Conservation (phyloP, 2,797 vertebrate species). For the Phoxinus dragarum region DNA sequence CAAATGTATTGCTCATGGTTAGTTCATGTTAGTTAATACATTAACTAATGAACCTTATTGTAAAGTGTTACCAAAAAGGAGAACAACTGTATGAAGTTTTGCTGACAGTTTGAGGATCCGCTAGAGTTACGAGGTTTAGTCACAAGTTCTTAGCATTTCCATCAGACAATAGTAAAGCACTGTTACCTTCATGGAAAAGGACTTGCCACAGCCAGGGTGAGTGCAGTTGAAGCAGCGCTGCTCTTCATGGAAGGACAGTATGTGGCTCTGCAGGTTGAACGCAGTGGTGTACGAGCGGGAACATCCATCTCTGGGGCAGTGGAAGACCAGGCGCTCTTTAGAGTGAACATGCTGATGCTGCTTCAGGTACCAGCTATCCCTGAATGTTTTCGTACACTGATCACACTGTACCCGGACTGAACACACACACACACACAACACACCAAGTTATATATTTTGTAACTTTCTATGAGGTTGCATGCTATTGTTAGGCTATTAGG, state of each 20-base stretch:
- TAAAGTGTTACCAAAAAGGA: too few relatives aligned
- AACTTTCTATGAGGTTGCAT: background rate
- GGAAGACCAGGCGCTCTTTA: constrained; percentile 73
- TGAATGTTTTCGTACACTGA: constrained; percentile 83
- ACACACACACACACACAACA: constrained; percentile 11
- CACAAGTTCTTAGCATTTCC: background rate
- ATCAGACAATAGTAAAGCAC: background rate
- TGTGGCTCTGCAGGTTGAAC: constrained; percentile 92
- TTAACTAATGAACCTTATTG: too few relatives aligned
- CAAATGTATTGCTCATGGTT: too few relatives aligned
- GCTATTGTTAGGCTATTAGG: background rate
- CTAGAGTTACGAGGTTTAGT: too few relatives aligned
- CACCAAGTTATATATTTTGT: background rate
- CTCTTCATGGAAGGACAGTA: constrained; percentile 90
- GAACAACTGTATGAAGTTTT: too few relatives aligned
- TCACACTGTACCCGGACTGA: constrained; percentile 73
- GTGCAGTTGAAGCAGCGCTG: constrained; percentile 81
- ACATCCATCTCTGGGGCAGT: constrained; percentile 85
- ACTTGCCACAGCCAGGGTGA: constrained; percentile 80
- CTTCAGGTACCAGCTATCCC: constrained; percentile 81
- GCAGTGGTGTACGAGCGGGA: constrained; percentile 85
- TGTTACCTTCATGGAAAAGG: constrained; percentile 86
- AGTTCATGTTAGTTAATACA: too few relatives aligned
- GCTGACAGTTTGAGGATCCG: too few relatives aligned
- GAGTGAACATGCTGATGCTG: constrained; percentile 85